phyloP scores from a whole-genome alignment of 37 sponge, comb jelly and placozoan species.

The Agelas oroides region DNA sequence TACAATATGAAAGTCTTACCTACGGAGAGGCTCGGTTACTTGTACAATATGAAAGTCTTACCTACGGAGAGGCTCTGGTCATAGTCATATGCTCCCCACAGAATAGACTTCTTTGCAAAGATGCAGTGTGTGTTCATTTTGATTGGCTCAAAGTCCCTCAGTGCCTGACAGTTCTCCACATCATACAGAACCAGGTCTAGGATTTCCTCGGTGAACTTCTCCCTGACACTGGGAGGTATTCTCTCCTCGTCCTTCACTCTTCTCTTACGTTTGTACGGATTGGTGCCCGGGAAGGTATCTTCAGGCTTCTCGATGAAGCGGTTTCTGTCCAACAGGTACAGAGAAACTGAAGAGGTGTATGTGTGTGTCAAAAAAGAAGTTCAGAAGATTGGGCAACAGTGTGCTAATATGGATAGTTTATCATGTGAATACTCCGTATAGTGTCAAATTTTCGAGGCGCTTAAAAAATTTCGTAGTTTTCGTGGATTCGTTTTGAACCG shows the following conservation, averaged over 20 bases:
- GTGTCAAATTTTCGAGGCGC: too few relatives aligned
- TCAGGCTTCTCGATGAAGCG: neutral
- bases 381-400: neutral
- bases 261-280: slow-evolving; percentile 55
- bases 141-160: slow-evolving; percentile 72
- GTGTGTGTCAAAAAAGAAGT: neutral
- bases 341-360: slow-evolving; percentile 32
- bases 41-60: too few relatives aligned
- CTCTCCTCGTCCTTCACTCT: slow-evolving; percentile 45
- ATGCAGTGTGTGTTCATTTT: slow-evolving; percentile 79
- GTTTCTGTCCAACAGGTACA: slow-evolving; percentile 64
- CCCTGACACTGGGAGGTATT: slow-evolving; percentile 27
- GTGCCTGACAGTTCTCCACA: slow-evolving; percentile 55
- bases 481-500: too few relatives aligned
- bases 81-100: slow-evolving; percentile 82
- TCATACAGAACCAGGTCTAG: slow-evolving; percentile 74
- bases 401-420: neutral
- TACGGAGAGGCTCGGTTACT: too few relatives aligned
- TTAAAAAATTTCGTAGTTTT: too few relatives aligned
- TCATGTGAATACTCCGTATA: neutral
- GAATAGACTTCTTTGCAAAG: slow-evolving; percentile 71
- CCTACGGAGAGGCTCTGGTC: slow-evolving; percentile 44
- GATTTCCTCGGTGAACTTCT: slow-evolving; percentile 56
- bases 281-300: neutral
- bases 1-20: too few relatives aligned